A percentile compares a stretch with the other conserved stretches of the same genome.
phyloP scores from a whole-genome alignment of 2,797 vertebrate species.

The Catostomus latipinnis region DNA sequence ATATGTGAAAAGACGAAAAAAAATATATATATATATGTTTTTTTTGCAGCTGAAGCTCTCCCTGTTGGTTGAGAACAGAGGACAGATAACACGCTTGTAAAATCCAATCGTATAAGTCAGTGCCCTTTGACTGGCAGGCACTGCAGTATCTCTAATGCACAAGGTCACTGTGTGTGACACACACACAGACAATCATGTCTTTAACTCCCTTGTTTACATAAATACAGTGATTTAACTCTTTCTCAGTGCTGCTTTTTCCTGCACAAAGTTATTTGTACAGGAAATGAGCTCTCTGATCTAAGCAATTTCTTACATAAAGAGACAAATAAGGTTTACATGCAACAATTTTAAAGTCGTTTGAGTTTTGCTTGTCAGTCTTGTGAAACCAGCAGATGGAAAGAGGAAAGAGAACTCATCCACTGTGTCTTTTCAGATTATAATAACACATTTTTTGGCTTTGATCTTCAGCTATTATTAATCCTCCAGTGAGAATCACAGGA shows the following conservation, averaged over 20 bases:
- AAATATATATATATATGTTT: too few relatives aligned
- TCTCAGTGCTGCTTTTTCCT: slow-evolving; percentile 1
- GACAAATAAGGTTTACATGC: not conserved
- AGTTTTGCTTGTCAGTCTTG: not conserved
- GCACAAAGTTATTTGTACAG: not conserved
- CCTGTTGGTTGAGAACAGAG: not conserved
- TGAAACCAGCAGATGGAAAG: not conserved
- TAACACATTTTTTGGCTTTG: slow-evolving; percentile 22
- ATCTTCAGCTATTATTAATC: slow-evolving; percentile 48
- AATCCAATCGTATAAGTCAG: not conserved
- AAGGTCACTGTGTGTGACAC: not conserved
- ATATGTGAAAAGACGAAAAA: not conserved
- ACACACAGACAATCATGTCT: not conserved
- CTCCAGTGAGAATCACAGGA: slow-evolving; percentile 30
- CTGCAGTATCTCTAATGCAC: not conserved
- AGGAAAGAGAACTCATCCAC: not conserved
- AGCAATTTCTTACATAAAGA: not conserved
- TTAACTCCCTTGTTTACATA: slow-evolving; percentile 43
- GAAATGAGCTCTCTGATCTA: not conserved
- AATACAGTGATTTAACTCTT: slow-evolving; percentile 7
- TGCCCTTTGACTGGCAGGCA: not conserved
- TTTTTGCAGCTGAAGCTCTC: not conserved
- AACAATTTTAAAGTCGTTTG: not conserved
- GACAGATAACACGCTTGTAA: slow-evolving; percentile 4
- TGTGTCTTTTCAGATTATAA: not conserved